Percentiles rank a stretch among this genome's conserved stretches.
Evolutionary conservation across 2,113 vertebrate species (phyloP).

Genomic region (Urocitellus parryii): DNA sequence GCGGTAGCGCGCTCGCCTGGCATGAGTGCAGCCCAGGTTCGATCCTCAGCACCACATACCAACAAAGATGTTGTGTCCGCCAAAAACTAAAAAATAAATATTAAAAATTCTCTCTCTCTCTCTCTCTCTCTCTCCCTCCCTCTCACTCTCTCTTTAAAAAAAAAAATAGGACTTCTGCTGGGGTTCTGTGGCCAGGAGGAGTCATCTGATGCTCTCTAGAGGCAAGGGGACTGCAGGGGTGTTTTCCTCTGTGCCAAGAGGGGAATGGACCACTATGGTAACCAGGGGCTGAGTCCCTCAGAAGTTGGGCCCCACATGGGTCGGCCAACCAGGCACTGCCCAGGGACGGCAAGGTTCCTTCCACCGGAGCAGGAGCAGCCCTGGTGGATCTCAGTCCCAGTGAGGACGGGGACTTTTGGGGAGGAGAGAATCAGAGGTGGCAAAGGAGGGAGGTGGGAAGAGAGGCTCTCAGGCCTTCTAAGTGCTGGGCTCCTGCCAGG

Average conservation of each 20-base stretch:
- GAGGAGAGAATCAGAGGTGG: not conserved
- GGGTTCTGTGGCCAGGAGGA: not conserved
- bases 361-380: not conserved
- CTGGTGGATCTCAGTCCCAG: not conserved
- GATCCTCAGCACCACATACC: too few species aligned
- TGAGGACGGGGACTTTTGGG: not conserved
- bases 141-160: too few species aligned
- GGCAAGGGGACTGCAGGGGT: not conserved
- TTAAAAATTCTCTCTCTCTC: too few species aligned
- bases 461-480: not conserved
- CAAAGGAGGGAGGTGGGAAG: not conserved
- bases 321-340: accelerated
- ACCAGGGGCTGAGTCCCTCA: not conserved
- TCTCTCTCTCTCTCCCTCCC: too few species aligned
- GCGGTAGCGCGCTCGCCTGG: too few species aligned
- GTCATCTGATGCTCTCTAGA: not conserved
- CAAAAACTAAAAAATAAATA: too few species aligned
- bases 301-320: accelerated
- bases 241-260: not conserved
- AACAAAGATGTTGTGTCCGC: too few species aligned
- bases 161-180: not conserved
- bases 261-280: not conserved
- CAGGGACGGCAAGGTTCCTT: not conserved
- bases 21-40: too few species aligned
- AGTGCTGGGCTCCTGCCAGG: accelerated